These are phyloP conservation scores for Lepidocolaptes lacrymiger DNA, from an alignment of 2,797 vertebrate species.

Conservation along the genomic window DNA sequence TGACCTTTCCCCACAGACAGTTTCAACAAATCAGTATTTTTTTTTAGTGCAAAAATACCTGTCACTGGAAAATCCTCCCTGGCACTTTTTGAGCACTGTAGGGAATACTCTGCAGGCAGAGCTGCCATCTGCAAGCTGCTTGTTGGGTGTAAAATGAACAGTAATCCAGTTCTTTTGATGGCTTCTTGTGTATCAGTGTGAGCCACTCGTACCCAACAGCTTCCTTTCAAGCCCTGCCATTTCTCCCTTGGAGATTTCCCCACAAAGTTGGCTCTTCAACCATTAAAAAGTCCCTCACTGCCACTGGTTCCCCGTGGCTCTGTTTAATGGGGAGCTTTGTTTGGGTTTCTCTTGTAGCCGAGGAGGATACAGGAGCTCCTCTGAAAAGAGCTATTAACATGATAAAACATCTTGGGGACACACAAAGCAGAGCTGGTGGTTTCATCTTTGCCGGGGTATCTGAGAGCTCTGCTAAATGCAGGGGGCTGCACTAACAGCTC, in stretches of 20 bases:
- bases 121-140: not conserved
- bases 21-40: slow-evolving; percentile 58
- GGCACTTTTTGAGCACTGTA: not conserved
- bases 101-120: slow-evolving; percentile 5
- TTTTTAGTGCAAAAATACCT: slow-evolving; percentile 4
- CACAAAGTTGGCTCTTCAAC: slow-evolving; percentile 18
- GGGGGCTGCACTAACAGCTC: not conserved
- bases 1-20: slow-evolving; percentile 36
- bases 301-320: not conserved
- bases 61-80: slow-evolving; percentile 11
- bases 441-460: slow-evolving; percentile 29
- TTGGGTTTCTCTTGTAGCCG: slow-evolving; percentile 1
- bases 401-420: slow-evolving; percentile 42
- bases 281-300: not conserved
- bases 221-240: slow-evolving; percentile 43
- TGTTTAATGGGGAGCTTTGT: slow-evolving; percentile 28
- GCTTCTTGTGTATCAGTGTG: not conserved
- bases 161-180: slow-evolving; percentile 9
- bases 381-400: slow-evolving; percentile 46
- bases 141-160: slow-evolving; percentile 25
- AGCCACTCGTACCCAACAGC: not conserved
- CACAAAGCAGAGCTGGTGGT: not conserved
- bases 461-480: not conserved
- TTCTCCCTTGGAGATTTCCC: slow-evolving; percentile 42
- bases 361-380: slow-evolving; percentile 37